These are phyloP conservation scores for Solenopsis invicta DNA, from an alignment of 1,140 invertebrate species.

Conservation along the genomic window DNA sequence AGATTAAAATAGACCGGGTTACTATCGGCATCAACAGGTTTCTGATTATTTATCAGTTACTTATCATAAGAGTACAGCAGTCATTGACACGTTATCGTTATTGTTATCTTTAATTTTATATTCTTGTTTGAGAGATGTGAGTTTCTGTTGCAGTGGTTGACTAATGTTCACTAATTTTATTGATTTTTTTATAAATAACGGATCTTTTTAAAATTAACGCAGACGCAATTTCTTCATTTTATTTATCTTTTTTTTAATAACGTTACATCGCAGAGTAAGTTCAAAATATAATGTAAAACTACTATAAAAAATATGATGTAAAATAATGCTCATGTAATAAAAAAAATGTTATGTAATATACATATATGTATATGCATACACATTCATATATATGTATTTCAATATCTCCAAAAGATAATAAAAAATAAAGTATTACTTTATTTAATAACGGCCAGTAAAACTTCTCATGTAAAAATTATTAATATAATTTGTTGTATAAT, in stretches of 20 bases:
- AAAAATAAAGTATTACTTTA: neutral
- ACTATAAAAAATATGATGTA: neutral
- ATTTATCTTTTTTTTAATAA: neutral
- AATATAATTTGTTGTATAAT: neutral
- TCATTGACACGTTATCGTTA: slow-evolving; percentile 5
- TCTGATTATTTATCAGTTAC: neutral
- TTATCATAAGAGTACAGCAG: too few species aligned
- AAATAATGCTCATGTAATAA: neutral
- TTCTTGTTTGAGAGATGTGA: neutral
- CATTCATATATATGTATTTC: too few species aligned
- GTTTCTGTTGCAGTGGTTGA: neutral
- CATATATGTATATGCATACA: too few species aligned
- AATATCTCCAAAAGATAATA: neutral
- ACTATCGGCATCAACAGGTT: slow-evolving; percentile 19
- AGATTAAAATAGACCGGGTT: neutral
- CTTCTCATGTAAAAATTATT: neutral
- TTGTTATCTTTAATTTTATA: slow-evolving; percentile 12
- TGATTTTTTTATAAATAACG: neutral
- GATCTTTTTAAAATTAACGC: neutral
- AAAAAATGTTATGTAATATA: neutral
- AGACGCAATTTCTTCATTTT: neutral
- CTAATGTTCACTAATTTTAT: neutral
- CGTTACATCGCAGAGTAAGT: neutral
- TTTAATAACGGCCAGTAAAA: neutral
- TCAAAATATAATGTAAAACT: neutral